These are phyloP conservation scores for Turnix velox DNA, from an alignment of 2,113 vertebrate genomes.

Conservation along the genomic window DNA sequence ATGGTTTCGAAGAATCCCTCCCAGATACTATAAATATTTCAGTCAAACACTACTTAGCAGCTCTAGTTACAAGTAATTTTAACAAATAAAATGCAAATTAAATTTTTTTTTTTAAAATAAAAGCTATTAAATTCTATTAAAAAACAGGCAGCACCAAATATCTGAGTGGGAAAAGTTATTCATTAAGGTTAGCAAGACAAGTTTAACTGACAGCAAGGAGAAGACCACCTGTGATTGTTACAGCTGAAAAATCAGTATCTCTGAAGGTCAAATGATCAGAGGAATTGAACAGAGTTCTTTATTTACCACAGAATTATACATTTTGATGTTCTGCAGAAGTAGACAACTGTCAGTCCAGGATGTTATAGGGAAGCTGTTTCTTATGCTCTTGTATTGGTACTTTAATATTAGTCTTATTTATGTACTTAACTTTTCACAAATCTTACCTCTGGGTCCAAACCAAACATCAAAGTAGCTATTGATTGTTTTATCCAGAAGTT, in stretches of 20 bases:
- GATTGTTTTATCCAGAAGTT: slow-evolving; percentile 83
- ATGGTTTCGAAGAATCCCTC: not conserved
- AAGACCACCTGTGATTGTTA: not conserved
- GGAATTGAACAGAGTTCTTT: not conserved
- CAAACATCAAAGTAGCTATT: slow-evolving; percentile 86
- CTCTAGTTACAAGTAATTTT: not conserved
- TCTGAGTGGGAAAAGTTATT: not conserved
- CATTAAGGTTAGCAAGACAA: not conserved
- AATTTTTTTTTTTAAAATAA: not conserved
- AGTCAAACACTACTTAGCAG: not conserved
- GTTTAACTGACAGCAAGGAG: not conserved
- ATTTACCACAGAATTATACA: not conserved
- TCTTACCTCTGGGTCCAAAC: slow-evolving; percentile 93
- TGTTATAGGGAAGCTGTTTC: not conserved
- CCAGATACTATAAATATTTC: not conserved
- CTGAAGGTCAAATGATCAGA: not conserved
- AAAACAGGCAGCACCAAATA: not conserved
- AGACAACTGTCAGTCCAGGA: not conserved
- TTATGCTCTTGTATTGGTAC: not conserved
- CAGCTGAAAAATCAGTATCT: not conserved
- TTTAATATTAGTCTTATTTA: not conserved
- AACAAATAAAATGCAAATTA: not conserved
- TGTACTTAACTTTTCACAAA: not conserved
- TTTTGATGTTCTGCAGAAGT: not conserved
- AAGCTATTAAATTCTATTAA: not conserved